Percentiles rank a stretch among this genome's conserved stretches.
phyloP scores from a whole-genome alignment of 2,888 invertebrate species.

The Eupithecia tripunctaria region DNA sequence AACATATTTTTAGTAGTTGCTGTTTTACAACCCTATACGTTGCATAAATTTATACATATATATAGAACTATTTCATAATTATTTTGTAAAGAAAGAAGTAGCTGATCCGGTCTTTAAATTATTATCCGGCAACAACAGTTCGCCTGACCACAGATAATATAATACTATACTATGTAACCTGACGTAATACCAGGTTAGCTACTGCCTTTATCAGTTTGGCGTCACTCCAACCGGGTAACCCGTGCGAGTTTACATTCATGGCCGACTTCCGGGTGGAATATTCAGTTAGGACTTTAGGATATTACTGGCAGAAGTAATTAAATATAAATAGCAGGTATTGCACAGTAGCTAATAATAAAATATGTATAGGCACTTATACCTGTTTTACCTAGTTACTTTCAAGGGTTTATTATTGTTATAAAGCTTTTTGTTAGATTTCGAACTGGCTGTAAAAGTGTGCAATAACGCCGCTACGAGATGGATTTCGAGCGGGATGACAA shows the following conservation, averaged over 20 bases:
- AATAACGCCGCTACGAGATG: too few relatives aligned
- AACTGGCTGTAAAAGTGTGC: too few relatives aligned
- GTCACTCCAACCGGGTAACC: slow-evolving; percentile 36
- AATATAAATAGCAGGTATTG: background rate
- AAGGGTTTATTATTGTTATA: background rate
- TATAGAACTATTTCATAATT: too few relatives aligned
- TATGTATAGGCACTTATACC: too few relatives aligned
- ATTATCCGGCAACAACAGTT: background rate
- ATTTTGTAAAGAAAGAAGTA: background rate
- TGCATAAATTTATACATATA: too few relatives aligned
- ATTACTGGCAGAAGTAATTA: background rate
- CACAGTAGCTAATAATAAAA: background rate
- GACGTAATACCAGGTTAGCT: slow-evolving; percentile 12
- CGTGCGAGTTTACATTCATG: slow-evolving; percentile 34
- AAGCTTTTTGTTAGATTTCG: too few relatives aligned
- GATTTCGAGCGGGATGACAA: too few relatives aligned
- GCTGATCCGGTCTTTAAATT: background rate
- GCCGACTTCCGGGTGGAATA: slow-evolving; percentile 17
- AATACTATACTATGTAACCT: too few relatives aligned
- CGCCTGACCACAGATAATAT: too few relatives aligned
- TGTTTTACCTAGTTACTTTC: background rate
- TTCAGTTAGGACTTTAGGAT: slow-evolving; percentile 1
- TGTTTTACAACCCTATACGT: too few relatives aligned
- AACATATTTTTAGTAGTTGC: too few relatives aligned
- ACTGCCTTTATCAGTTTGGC: slow-evolving; percentile 40